Conservation (phyloP, 2,113 vertebrate species). For the Turdus rufiventris region DNA sequence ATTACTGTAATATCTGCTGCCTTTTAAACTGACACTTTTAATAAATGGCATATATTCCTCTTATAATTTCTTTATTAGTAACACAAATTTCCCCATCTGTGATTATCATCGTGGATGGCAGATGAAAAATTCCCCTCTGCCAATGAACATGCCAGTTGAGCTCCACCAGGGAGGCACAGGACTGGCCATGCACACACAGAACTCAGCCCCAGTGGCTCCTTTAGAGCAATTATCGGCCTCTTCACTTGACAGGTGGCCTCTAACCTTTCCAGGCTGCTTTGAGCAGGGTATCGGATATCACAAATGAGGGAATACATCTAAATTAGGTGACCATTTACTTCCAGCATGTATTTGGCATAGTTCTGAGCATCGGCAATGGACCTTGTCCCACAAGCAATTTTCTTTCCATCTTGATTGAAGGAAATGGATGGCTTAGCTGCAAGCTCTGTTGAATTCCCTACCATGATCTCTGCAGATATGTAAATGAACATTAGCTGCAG, state of each 20-base stretch:
- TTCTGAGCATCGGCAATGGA: neutral
- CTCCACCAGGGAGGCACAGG: neutral
- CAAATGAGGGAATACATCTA: neutral
- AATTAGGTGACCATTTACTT: conserved; percentile 27
- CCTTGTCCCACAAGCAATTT: conserved; percentile 26
- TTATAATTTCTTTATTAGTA: conserved; percentile 54
- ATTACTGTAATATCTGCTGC: conserved; percentile 22
- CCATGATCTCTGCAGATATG: neutral
- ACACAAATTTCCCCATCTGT: conserved; percentile 28
- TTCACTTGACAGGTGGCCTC: neutral
- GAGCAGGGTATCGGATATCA: neutral
- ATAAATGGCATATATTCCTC: conserved; percentile 12
- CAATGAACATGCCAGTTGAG: neutral
- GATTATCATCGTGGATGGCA: conserved; percentile 2
- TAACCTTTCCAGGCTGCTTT: neutral
- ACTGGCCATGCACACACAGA: neutral
- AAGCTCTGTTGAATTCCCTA: conserved; percentile 7
- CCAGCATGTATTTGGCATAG: neutral
- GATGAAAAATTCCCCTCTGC: neutral
- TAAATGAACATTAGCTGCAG: conserved; percentile 47
- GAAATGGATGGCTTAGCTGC: neutral
- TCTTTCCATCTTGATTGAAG: conserved; percentile 13
- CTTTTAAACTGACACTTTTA: conserved; percentile 37
- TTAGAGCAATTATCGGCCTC: neutral
- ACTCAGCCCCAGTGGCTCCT: neutral